A percentile compares a stretch with the other conserved stretches of the same genome.
phyloP scores from a whole-genome alignment of 2,113 vertebrate species.

The Forbesichthys agassizii region DNA sequence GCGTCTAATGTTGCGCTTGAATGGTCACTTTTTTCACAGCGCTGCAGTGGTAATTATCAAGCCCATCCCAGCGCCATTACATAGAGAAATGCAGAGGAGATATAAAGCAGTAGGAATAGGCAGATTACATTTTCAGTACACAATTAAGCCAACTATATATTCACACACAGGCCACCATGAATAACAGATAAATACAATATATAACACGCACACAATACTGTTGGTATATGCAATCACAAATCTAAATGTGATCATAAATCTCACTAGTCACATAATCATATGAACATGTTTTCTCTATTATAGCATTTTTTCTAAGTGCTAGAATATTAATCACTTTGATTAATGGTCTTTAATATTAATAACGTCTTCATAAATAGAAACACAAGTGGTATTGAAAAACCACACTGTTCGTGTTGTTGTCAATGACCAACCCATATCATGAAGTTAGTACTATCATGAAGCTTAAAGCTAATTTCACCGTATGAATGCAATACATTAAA shows the following conservation, averaged over 20 bases:
- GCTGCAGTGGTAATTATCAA: not conserved
- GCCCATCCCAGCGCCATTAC: not conserved
- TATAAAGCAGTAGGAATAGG: not conserved
- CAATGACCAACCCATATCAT: not conserved
- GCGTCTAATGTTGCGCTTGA: constrained; percentile 39
- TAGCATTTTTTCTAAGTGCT: constrained; percentile 51
- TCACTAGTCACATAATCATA: constrained; percentile 22
- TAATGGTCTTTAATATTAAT: constrained; percentile 16
- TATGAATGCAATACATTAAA: constrained; percentile 43
- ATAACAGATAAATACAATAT: constrained; percentile 42
- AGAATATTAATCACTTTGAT: constrained; percentile 41
- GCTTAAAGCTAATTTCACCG: constrained; percentile 42
- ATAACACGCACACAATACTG: constrained; percentile 37
- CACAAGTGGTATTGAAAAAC: constrained; percentile 38
- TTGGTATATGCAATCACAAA: constrained; percentile 45
- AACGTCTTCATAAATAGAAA: constrained; percentile 18
- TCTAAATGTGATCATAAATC: constrained; percentile 28
- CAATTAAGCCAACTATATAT: constrained; percentile 25
- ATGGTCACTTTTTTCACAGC: constrained; percentile 5
- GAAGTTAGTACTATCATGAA: constrained; percentile 30
- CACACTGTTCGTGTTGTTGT: constrained; percentile 16
- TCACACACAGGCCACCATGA: constrained; percentile 21
- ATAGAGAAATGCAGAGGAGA: not conserved
- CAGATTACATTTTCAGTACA: constrained; percentile 22
- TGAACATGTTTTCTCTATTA: constrained; percentile 20